Conservation (phyloP, 2,797 vertebrate genomes). For the Xiphorhynchus erythropygius region DNA sequence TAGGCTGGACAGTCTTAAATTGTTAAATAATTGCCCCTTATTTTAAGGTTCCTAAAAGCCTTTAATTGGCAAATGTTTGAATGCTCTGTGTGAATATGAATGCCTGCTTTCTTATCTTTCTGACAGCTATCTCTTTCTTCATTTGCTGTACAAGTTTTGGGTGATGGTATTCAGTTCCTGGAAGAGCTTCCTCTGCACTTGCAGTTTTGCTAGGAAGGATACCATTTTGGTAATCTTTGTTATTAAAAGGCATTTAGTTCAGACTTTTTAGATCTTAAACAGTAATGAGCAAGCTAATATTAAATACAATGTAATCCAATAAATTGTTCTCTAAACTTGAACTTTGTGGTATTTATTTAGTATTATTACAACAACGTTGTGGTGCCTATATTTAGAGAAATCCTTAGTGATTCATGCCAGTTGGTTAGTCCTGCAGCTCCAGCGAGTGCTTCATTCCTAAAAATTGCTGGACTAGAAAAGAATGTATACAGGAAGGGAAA, state of each 20-base stretch:
- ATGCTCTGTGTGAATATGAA: not conserved
- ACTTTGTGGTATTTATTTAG: not conserved
- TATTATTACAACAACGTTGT: not conserved
- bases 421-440: not conserved
- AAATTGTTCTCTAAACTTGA: not conserved
- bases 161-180: not conserved
- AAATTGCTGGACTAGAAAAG: not conserved
- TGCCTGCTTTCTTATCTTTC: not conserved
- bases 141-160: not conserved
- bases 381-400: not conserved
- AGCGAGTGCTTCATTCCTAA: constrained; percentile 1
- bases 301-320: not conserved
- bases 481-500: not conserved
- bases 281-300: not conserved
- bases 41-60: not conserved
- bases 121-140: not conserved
- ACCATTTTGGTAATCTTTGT: not conserved
- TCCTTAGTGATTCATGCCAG: not conserved
- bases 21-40: not conserved
- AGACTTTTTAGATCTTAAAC: not conserved
- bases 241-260: not conserved
- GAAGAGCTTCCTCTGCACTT: not conserved
- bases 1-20: not conserved
- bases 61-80: not conserved
- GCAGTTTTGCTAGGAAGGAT: not conserved